Evolutionary conservation across 2,113 vertebrate genomes (phyloP), one percentile per base, ranked within the genome.

Genomic region (Scophthalmus maximus): DNA sequence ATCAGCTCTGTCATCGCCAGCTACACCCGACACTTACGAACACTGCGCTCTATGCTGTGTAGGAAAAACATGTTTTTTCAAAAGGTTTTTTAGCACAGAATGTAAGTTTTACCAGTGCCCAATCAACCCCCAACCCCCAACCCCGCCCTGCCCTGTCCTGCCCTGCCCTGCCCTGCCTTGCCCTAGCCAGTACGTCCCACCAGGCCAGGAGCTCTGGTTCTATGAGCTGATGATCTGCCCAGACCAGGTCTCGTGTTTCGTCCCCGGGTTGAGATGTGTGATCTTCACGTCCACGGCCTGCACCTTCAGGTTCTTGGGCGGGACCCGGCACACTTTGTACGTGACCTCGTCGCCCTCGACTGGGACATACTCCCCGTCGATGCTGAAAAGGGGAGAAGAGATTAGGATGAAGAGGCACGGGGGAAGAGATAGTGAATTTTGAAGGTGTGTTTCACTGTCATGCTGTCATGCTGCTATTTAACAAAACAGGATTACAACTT

Each of bases 221-320:
- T 97, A 98, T 36, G 96, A 96, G 90, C 95, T 95, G 78, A 99
- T 96, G 40, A 97, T 95, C 93, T 98, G 97, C 36, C 98, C 97
- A 0, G 98, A 98, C 98, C 98, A 99, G 0, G 98, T 99, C 94
- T 99, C 98, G 0, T 99, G 98, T 87, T 98, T 98, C 0, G 93
- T 96, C 62, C 97, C 96, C 1, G 97, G 96, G 0, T 95, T 97
- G 81, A 97, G 90, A 87, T 99, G 97, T 40, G 93, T 98, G 86
- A 99, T 95, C 84, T 96, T 95, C 92, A 99, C 97, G 86, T 99
- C 98, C 93, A 99, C 97, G 0, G 98, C 98, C 91, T 99, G 98
- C 88, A 97, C 95, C 94, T 99, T 99, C 95, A 97, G 93, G 86
- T 98, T 98, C 92, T 99, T 99, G 65, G 98, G 98, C 0, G 98